phyloP scores from a whole-genome alignment of 2,113 vertebrate species.

The Montifringilla adamsi region DNA sequence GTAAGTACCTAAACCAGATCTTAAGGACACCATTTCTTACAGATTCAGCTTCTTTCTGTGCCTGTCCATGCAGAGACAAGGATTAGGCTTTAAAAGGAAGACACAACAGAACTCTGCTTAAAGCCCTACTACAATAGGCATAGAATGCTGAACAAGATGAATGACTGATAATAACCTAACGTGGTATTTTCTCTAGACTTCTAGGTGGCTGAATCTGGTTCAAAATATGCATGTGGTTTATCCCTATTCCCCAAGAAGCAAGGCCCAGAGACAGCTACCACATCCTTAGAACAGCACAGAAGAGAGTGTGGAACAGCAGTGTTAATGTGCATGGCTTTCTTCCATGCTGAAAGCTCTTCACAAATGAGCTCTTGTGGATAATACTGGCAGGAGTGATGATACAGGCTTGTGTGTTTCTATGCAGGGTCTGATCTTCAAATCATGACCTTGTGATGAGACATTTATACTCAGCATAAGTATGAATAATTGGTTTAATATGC shows the following conservation, averaged over 20 bases:
- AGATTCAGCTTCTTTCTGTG: background rate
- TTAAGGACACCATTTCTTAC: background rate
- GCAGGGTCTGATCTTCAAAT: background rate
- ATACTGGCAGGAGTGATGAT: background rate
- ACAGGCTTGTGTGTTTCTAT: background rate
- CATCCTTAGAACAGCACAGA: background rate
- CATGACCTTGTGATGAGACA: background rate
- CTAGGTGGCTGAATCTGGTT: background rate
- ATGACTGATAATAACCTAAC: background rate
- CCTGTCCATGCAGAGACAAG: background rate
- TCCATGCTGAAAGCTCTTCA: background rate
- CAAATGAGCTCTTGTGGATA: background rate
- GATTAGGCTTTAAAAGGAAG: background rate
- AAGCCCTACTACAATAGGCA: background rate
- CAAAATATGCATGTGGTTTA: background rate
- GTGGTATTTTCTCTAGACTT: background rate
- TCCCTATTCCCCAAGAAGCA: background rate
- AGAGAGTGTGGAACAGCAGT: background rate
- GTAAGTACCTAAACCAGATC: background rate
- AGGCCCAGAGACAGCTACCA: background rate
- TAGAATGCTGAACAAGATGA: background rate
- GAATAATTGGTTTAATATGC: slow-evolving; percentile 50
- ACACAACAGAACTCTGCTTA: background rate
- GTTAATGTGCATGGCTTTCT: background rate
- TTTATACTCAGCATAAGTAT: background rate